Percentiles rank a stretch among this genome's conserved stretches.
These are phyloP conservation scores for Brienomyrus longianalis DNA, from an alignment of 2,113 vertebrate species.

Conservation along the genomic window DNA sequence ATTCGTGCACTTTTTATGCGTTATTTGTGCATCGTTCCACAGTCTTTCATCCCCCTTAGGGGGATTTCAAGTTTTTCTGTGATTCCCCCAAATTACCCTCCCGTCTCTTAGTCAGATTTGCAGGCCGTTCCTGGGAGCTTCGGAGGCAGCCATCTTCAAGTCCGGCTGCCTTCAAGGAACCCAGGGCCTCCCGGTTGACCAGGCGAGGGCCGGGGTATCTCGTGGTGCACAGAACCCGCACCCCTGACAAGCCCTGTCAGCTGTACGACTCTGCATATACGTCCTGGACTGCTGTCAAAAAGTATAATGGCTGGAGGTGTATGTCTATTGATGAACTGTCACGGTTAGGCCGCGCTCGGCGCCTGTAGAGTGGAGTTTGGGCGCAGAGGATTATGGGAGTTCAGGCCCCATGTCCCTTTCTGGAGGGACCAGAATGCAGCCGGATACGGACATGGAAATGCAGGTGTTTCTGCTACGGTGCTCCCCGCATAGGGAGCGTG, in stretches of 20 bases:
- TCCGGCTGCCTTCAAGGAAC: neutral
- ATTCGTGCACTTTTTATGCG: neutral
- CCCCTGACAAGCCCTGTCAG: constrained; percentile 22
- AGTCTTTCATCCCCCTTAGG: neutral
- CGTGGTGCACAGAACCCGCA: neutral
- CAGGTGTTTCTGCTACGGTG: constrained; percentile 31
- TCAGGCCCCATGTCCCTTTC: neutral
- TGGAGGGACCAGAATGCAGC: constrained; percentile 13
- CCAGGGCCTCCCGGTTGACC: neutral
- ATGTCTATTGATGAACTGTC: constrained; percentile 45
- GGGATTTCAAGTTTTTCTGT: neutral
- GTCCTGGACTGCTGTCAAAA: constrained; percentile 36
- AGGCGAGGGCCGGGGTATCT: neutral
- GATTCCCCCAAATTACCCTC: neutral
- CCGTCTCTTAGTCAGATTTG: neutral
- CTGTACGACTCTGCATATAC: constrained; percentile 35
- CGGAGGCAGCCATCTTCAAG: neutral
- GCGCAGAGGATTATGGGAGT: constrained; percentile 27
- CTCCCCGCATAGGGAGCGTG: neutral
- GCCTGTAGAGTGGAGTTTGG: constrained; percentile 23
- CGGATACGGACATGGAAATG: neutral
- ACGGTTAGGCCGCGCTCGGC: constrained; percentile 27
- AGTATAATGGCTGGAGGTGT: constrained; percentile 12
- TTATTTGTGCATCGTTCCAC: neutral
- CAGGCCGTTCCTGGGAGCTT: neutral